Evolutionary conservation across 2,888 invertebrate genomes (phyloP).

Genomic region (Nomada ferruginata): DNA sequence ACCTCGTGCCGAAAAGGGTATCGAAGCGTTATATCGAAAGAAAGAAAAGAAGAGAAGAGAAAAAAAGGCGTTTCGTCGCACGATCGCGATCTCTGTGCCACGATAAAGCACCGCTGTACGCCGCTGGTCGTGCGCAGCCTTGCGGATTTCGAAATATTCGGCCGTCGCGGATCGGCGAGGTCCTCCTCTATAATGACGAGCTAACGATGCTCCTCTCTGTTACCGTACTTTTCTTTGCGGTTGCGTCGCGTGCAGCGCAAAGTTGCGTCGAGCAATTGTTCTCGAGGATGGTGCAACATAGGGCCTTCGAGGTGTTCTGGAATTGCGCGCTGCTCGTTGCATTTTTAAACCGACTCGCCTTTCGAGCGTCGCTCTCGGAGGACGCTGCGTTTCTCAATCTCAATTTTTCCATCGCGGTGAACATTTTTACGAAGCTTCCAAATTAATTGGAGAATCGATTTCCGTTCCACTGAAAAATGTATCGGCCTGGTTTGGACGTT

Average conservation of each 20-base stretch:
- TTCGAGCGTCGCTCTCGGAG: too few species aligned
- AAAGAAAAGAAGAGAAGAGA: too few species aligned
- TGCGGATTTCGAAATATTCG: constrained; percentile 37
- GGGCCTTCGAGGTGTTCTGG: background rate
- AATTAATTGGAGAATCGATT: too few species aligned
- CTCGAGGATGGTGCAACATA: background rate
- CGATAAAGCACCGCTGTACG: constrained; percentile 47
- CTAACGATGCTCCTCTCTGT: too few species aligned
- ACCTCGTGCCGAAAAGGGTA: constrained; percentile 22
- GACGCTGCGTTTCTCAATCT: too few species aligned
- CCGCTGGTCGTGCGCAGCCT: constrained; percentile 30
- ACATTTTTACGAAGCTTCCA: too few species aligned
- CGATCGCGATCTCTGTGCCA: constrained; percentile 36
- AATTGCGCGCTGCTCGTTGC: too few species aligned
- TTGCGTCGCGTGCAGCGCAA: background rate
- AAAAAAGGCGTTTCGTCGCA: background rate
- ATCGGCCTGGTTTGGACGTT: too few species aligned
- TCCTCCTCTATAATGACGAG: background rate
- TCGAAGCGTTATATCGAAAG: background rate
- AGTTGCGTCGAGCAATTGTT: background rate
- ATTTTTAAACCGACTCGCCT: too few species aligned
- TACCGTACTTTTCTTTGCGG: background rate
- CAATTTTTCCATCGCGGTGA: too few species aligned
- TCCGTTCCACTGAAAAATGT: too few species aligned
- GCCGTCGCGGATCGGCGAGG: constrained; percentile 2